Conservation (phyloP, 2,113 vertebrate genomes). For the Lasiurus borealis region DNA sequence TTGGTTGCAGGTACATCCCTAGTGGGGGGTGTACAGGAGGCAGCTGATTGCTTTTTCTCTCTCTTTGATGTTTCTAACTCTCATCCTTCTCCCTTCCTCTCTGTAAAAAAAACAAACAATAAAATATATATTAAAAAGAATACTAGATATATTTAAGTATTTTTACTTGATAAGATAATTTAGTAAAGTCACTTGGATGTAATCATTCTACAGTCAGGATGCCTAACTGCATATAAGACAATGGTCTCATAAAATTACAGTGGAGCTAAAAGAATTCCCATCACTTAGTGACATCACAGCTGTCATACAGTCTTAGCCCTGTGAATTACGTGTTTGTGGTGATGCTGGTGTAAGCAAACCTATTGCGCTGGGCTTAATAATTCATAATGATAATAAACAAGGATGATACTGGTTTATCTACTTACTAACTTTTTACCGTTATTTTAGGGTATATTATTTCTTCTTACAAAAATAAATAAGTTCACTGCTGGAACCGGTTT, state of each 20-base stretch:
- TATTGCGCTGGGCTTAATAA: not conserved
- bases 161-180: not conserved
- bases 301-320: not conserved
- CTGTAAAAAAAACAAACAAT: too few relatives aligned
- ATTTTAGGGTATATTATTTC: not conserved
- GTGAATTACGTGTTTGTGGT: not conserved
- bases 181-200: not conserved
- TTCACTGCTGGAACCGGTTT: not conserved
- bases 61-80: too few relatives aligned
- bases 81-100: too few relatives aligned
- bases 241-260: not conserved
- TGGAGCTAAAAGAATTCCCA: not conserved
- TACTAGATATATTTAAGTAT: not conserved
- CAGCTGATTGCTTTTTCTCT: too few relatives aligned
- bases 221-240: not conserved
- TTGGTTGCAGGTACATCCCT: too few relatives aligned
- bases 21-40: too few relatives aligned
- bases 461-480: not conserved
- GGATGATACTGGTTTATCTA: not conserved
- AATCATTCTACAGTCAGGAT: not conserved
- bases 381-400: not conserved
- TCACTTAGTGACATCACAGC: not conserved
- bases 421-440: not conserved
- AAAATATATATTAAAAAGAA: not conserved
- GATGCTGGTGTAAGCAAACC: not conserved